Conservation (phyloP, 1,140 invertebrate genomes). For the Pseudachorutes palmiensis region DNA sequence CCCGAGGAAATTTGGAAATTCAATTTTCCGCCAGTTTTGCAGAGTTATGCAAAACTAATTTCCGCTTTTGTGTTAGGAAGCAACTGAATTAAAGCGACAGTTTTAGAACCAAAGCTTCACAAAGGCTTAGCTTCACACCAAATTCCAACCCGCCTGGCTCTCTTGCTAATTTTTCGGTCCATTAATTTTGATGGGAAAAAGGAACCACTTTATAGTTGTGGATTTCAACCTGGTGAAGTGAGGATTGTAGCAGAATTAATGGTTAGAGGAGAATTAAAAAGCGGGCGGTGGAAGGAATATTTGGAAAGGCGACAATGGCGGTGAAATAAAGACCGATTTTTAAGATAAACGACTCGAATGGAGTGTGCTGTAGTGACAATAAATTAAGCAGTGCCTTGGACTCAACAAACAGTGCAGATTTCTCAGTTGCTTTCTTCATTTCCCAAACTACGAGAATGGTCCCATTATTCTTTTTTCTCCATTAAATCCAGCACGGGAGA, state of each 20-base stretch:
- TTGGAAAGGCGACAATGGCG: not conserved
- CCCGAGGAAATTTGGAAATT: not conserved
- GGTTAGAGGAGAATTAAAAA: too few relatives aligned
- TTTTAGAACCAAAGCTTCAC: too few relatives aligned
- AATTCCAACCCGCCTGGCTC: too few relatives aligned
- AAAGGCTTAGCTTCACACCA: too few relatives aligned
- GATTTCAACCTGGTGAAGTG: too few relatives aligned
- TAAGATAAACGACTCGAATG: not conserved
- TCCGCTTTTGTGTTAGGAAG: not conserved
- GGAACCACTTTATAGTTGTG: too few relatives aligned
- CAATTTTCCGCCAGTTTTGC: not conserved
- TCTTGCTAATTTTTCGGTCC: too few relatives aligned
- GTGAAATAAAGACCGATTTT: not conserved
- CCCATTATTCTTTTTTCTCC: conserved; percentile 27
- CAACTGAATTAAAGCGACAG: too few relatives aligned
- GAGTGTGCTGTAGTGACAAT: not conserved
- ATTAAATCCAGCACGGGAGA: conserved; percentile 27
- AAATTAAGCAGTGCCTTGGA: not conserved
- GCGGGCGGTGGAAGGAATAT: not conserved
- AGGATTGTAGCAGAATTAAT: not conserved
- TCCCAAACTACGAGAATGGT: conserved; percentile 20
- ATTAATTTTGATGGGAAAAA: too few relatives aligned
- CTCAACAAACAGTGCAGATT: not conserved
- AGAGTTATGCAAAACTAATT: not conserved
- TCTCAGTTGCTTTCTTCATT: conserved; percentile 16